phyloP scores from a whole-genome alignment of 2,113 vertebrate species.

The Dolichotis patagonum region DNA sequence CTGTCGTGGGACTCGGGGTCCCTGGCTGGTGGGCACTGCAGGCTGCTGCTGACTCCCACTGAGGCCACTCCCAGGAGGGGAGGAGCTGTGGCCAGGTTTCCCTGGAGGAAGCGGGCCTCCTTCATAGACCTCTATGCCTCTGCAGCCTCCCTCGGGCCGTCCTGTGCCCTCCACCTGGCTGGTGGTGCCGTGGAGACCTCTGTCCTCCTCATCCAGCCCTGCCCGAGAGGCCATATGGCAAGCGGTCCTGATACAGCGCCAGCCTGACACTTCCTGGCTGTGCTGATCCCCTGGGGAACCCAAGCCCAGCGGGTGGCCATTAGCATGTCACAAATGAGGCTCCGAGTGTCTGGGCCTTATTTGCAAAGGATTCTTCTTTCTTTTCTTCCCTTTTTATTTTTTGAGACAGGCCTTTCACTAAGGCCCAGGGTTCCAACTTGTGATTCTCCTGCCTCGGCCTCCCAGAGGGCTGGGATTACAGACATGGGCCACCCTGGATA shows the following conservation, averaged over 20 bases:
- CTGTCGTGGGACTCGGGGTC: not conserved
- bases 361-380: not conserved
- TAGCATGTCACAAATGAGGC: not conserved
- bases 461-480: not conserved
- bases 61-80: not conserved
- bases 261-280: not conserved
- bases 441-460: not conserved
- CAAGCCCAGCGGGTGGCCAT: too few relatives aligned
- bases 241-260: rapidly evolving
- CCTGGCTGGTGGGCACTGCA: not conserved
- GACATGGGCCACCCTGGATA: not conserved
- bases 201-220: not conserved
- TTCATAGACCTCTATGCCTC: rapidly evolving
- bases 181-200: not conserved
- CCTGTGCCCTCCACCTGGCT: not conserved
- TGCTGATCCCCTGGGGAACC: not conserved
- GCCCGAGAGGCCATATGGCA: not conserved
- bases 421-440: not conserved
- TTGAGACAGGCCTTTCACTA: not conserved
- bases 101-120: conserved; percentile 54
- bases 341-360: not conserved
- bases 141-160: not conserved
- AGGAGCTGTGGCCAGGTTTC: not conserved
- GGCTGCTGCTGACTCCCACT: not conserved
- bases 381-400: not conserved